Conservation (phyloP, 2,888 invertebrate genomes). For the Pecten maximus region DNA sequence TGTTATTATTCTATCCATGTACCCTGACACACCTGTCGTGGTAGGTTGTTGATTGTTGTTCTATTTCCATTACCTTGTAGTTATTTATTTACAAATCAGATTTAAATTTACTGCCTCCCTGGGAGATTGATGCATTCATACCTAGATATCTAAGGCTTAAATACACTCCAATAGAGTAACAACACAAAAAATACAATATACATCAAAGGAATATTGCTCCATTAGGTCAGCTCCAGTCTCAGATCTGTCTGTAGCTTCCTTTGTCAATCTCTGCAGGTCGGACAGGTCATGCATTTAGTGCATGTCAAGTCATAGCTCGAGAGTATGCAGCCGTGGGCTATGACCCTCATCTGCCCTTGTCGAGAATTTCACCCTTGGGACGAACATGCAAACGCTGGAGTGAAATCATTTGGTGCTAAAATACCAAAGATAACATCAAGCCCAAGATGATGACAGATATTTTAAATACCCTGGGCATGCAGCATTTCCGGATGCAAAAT, state of each 20-base stretch:
- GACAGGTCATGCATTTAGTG: constrained; percentile 14
- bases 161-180: not conserved
- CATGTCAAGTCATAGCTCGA: not conserved
- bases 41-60: too few species aligned
- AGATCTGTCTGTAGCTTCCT: not conserved
- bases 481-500: constrained; percentile 2
- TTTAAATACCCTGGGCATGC: not conserved
- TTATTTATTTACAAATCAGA: not conserved
- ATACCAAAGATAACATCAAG: not conserved
- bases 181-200: not conserved
- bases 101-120: not conserved
- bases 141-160: not conserved
- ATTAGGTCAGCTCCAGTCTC: not conserved
- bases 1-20: too few species aligned
- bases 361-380: not conserved
- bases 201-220: not conserved
- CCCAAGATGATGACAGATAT: not conserved
- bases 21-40: too few species aligned
- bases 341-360: constrained; percentile 11
- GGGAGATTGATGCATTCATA: not conserved
- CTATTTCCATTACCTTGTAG: not conserved
- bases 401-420: not conserved
- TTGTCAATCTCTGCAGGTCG: not conserved
- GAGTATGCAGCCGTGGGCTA: not conserved
- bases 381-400: not conserved